Evolutionary conservation across 2,113 vertebrate species (phyloP).

Genomic region (Cryptotis parvus): DNA sequence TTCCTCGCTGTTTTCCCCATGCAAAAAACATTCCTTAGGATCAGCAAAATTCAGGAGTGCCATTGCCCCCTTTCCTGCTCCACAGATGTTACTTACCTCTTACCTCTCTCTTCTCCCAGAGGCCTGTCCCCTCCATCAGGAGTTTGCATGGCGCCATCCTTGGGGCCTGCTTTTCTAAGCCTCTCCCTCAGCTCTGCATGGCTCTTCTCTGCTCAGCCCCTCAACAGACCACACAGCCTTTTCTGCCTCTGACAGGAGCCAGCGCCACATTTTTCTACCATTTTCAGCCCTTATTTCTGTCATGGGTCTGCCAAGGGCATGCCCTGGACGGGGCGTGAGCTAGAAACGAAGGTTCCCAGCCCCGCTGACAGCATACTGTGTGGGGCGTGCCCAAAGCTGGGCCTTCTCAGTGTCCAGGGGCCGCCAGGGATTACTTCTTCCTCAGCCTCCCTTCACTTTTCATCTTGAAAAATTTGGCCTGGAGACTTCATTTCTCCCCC

Average conservation of each 20-base stretch:
- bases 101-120: background rate
- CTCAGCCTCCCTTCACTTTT: background rate
- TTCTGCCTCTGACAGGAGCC: background rate
- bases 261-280: rapidly evolving
- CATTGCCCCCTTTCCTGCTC: background rate
- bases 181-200: background rate
- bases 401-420: constrained; percentile 42
- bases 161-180: too few species aligned
- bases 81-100: background rate
- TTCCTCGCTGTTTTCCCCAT: background rate
- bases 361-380: too few species aligned
- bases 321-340: background rate
- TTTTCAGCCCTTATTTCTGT: background rate
- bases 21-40: background rate
- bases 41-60: background rate
- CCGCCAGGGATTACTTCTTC: background rate
- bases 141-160: background rate
- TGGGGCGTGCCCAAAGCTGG: background rate
- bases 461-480: background rate
- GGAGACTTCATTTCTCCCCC: constrained; percentile 6
- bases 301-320: rapidly evolving
- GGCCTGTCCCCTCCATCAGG: background rate
- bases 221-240: background rate
- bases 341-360: rapidly evolving
- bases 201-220: background rate